Evolutionary conservation across 2,888 invertebrate genomes (phyloP), one percentile per base, ranked within the genome.

Genomic region (Rhamphomyia laevipes): DNA sequence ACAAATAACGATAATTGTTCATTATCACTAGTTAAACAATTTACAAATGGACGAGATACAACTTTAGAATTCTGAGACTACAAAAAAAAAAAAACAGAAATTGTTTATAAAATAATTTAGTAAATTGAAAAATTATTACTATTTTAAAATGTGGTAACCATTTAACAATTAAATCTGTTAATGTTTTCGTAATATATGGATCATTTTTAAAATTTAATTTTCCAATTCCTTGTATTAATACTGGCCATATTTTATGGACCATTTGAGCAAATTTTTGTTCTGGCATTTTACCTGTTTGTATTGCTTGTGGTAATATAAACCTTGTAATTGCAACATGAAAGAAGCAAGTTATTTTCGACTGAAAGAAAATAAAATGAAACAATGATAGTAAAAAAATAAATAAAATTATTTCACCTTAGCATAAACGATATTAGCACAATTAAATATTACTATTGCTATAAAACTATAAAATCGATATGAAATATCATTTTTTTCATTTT

Each of bases 181-280:
- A 59, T 0, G 70, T 71, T 51, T 75, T 67, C 23, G 65, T 68
- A 15, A 77, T 58, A 53, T 74, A 76, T 0, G 66, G 62, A 61
- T 77, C 76, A 6, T 63, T 60, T 49, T 61, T 66, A 46, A 66
- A 68, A 54, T 74, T 72, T 33, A 78, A 57, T 18, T 68, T 69
- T 1, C 72, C 71, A 17, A 77, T 67, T 1, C 76, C 77, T 54
- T 72, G 70, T 37, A 77, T 63, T 52, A 74, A 71, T 18, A 76
- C 65, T 18, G 74, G 73, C 67, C 76, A 75, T 13, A 75, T 71
- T 58, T 71, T 71, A 53, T 73, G 72, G 15, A 78, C 62, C 1
- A 74, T 65, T 54, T 68, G 69, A 1, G 74, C 58, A 7, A 74
- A 57, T 47, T 68, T 68, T 1, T 62, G 60, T 50, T 73, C 70